A percentile compares a stretch with the other conserved stretches of the same genome.
These are phyloP conservation scores for Gryllus longicercus DNA, from an alignment of 2,888 invertebrate genomes.

Conservation along the genomic window DNA sequence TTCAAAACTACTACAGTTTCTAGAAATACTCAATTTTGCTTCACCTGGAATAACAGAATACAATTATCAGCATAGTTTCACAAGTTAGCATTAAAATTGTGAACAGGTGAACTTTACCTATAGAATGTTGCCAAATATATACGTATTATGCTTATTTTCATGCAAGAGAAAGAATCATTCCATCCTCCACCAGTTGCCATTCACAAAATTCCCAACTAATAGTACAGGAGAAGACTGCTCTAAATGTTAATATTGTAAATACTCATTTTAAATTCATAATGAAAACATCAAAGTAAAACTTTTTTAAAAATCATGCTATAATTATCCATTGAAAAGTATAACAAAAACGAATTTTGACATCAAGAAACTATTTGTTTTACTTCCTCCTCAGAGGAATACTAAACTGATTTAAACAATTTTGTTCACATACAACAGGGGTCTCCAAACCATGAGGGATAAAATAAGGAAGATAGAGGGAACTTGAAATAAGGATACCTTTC, in stretches of 20 bases:
- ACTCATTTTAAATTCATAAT: too few relatives aligned
- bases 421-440: not conserved
- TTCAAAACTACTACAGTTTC: constrained; percentile 10
- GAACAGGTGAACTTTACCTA: not conserved
- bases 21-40: not conserved
- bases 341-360: too few relatives aligned
- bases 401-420: not conserved
- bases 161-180: constrained; percentile 11
- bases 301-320: too few relatives aligned
- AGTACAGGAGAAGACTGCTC: not conserved
- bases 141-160: not conserved
- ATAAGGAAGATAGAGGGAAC: not conserved
- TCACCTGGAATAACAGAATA: constrained; percentile 17
- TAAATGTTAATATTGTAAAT: too few relatives aligned
- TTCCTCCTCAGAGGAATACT: not conserved
- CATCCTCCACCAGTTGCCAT: constrained; percentile 10
- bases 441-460: not conserved
- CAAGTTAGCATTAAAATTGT: too few relatives aligned
- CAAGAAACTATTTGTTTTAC: too few relatives aligned
- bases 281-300: too few relatives aligned
- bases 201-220: constrained; percentile 4
- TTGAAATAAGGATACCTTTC: not conserved
- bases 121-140: not conserved
- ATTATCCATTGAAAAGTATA: too few relatives aligned
- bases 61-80: not conserved